phyloP scores from a whole-genome alignment of 2,113 vertebrate genomes.

The Agapornis roseicollis region DNA sequence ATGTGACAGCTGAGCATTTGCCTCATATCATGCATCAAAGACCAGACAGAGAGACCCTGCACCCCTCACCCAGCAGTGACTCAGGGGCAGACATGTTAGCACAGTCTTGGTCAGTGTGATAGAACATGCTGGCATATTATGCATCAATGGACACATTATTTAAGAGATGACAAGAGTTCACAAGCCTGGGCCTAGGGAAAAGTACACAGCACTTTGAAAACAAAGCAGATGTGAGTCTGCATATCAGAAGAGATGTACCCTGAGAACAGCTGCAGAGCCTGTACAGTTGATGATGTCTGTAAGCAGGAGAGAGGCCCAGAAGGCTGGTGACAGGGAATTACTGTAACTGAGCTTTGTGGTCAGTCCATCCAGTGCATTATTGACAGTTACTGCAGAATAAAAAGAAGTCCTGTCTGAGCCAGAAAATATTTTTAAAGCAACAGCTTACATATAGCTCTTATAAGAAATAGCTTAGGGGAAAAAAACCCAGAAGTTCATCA shows the following conservation, averaged over 20 bases:
- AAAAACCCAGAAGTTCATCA: neutral
- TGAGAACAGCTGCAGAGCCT: neutral
- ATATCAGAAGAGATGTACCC: neutral
- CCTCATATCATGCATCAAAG: neutral
- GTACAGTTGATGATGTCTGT: rapidly evolving
- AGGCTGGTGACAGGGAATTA: neutral
- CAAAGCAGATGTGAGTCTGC: neutral
- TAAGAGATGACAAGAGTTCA: neutral
- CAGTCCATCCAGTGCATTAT: neutral
- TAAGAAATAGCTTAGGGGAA: neutral
- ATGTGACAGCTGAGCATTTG: neutral
- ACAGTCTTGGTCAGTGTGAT: neutral
- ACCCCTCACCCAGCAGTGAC: neutral
- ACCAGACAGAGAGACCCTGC: neutral
- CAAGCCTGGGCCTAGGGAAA: neutral
- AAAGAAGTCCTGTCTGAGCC: neutral
- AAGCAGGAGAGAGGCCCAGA: neutral
- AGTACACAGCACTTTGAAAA: neutral
- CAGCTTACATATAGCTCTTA: neutral
- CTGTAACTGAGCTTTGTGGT: neutral
- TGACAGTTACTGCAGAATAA: neutral
- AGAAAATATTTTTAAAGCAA: neutral
- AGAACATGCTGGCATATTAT: rapidly evolving
- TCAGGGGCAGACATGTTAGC: rapidly evolving
- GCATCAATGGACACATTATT: rapidly evolving